Conservation (phyloP, 2,113 vertebrate genomes). For the Eurystomus gularis region DNA sequence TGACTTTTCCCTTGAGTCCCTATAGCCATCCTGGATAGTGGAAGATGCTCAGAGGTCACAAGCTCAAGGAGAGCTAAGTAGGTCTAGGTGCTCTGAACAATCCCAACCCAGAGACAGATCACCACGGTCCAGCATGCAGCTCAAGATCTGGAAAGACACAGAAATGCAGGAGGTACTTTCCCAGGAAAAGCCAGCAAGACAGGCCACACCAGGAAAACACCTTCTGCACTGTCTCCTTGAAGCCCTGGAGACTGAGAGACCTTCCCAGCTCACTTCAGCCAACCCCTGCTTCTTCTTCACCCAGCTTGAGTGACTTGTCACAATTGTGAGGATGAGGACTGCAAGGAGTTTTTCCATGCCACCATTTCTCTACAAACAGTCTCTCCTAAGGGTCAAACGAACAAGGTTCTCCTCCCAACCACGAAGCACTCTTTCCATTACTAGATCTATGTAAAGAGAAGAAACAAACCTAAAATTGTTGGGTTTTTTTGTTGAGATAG, state of each 20-base stretch:
- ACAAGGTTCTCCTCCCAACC: background rate
- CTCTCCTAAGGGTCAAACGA: background rate
- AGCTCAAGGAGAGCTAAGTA: background rate
- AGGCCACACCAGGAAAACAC: background rate
- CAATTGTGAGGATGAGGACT: background rate
- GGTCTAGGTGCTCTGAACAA: background rate
- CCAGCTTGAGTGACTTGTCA: background rate
- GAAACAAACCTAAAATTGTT: rapidly evolving
- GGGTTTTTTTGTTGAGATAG: background rate
- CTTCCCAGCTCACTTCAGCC: background rate
- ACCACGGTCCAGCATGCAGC: background rate
- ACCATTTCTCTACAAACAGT: background rate
- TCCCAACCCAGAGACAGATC: background rate
- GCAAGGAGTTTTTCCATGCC: background rate
- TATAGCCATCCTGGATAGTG: rapidly evolving
- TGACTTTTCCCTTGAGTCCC: background rate
- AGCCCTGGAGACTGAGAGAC: background rate
- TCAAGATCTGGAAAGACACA: background rate
- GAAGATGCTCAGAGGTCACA: background rate
- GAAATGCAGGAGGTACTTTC: background rate
- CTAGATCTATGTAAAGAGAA: background rate
- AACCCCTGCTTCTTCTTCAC: background rate
- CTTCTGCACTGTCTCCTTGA: background rate
- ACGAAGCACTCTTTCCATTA: rapidly evolving
- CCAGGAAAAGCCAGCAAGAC: background rate